phyloP scores from a whole-genome alignment of 2,888 invertebrate species.

The Limnephilus marmoratus region DNA sequence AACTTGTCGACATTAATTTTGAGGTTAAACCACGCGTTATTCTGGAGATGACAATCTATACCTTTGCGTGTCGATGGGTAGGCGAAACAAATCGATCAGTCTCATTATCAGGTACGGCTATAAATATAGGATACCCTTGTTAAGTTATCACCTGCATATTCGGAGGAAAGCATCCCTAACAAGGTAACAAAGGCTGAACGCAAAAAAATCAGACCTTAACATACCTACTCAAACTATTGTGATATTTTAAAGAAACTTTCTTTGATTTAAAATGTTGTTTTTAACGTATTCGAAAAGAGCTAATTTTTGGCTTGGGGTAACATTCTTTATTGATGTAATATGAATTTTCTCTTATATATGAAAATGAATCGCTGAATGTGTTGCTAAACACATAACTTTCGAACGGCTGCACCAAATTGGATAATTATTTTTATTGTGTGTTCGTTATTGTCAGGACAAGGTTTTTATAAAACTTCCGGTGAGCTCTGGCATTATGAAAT shows the following conservation, averaged over 20 bases:
- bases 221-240: background rate
- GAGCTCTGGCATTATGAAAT: no score
- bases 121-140: conserved; percentile 37
- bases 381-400: no score
- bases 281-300: no score
- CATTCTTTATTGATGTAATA: no score
- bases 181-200: conserved; percentile 15
- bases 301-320: no score
- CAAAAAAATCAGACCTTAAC: background rate
- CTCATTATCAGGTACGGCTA: conserved; percentile 33
- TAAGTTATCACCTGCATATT: conserved; percentile 42
- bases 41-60: conserved; percentile 3
- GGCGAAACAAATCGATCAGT: conserved; percentile 42
- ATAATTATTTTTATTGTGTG: no score
- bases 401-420: no score
- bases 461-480: no score
- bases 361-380: no score
- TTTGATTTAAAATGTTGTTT: background rate
- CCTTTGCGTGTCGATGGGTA: conserved; percentile 34
- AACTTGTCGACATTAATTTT: conserved; percentile 6
- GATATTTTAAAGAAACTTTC: background rate
- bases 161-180: conserved; percentile 14
- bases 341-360: no score
- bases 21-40: background rate
- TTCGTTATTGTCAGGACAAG: no score